phyloP scores from a whole-genome alignment of 1,140 invertebrate genomes.

The Cydia amplana region DNA sequence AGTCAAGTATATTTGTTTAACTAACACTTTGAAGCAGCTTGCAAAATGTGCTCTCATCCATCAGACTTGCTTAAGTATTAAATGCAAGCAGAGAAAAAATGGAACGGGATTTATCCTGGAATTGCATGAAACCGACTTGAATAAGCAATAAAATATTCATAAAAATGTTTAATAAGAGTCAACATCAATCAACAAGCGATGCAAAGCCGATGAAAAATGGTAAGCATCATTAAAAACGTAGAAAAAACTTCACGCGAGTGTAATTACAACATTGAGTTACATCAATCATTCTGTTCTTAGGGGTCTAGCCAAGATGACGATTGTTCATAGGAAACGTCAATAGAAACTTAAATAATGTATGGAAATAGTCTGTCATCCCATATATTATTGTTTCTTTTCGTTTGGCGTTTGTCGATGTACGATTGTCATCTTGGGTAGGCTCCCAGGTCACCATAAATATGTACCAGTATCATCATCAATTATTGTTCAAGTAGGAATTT shows the following conservation, averaged over 20 bases:
- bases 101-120: constrained; percentile 9
- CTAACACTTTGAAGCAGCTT: constrained; percentile 3
- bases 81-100: constrained; percentile 16
- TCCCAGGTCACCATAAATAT: no score
- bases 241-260: constrained; percentile 60
- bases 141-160: constrained; percentile 37
- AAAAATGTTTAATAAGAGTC: constrained; percentile 66
- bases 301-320: not conserved
- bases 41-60: constrained; percentile 19
- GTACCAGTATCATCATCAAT: no score
- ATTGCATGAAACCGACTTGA: constrained; percentile 30
- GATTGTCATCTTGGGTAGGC: no score
- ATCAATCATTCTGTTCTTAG: constrained; percentile 54
- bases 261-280: constrained; percentile 64
- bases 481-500: no score
- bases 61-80: constrained; percentile 18
- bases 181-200: constrained; percentile 63
- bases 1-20: not conserved
- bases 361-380: no score
- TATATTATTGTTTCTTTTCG: no score
- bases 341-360: not conserved
- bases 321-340: no score
- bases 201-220: constrained; percentile 62
- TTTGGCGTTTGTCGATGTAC: no score
- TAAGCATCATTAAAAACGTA: constrained; percentile 58